Conservation (phyloP, 2,113 vertebrate genomes). For the Romanogobio albipinnatus region DNA sequence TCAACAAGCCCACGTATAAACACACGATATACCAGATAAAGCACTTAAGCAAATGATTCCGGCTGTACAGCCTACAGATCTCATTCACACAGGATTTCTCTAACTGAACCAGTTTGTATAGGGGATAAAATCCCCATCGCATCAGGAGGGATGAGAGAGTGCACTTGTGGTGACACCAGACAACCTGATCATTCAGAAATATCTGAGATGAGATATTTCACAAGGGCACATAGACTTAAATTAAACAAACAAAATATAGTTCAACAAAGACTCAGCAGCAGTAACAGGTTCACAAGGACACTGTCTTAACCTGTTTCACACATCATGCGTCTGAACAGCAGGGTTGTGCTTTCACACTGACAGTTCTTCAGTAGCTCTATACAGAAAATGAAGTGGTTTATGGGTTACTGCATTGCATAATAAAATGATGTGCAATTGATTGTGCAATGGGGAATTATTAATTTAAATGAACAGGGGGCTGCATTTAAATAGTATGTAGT, state of each 20-base stretch:
- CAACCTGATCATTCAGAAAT: conserved; percentile 4
- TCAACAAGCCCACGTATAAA: conserved; percentile 40
- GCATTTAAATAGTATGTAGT: not conserved
- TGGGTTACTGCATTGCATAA: not conserved
- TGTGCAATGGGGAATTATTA: not conserved
- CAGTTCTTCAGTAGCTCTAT: not conserved
- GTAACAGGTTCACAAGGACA: conserved; percentile 3
- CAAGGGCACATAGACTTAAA: conserved; percentile 33
- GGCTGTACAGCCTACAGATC: not conserved
- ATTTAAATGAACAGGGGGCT: not conserved
- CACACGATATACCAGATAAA: conserved; percentile 27
- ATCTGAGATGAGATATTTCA: conserved; percentile 8
- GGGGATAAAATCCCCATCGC: not conserved
- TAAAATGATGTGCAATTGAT: too few relatives aligned
- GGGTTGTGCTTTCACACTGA: not conserved
- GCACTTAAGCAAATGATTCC: conserved; percentile 37
- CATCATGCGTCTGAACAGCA: not conserved
- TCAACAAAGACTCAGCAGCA: conserved; percentile 3
- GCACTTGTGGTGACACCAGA: conserved; percentile 13
- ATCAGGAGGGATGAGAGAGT: conserved; percentile 15
- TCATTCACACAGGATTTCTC: not conserved
- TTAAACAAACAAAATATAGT: not conserved
- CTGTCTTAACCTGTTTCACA: not conserved
- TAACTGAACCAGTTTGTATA: not conserved
- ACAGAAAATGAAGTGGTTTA: not conserved